Conservation (phyloP, 2,888 invertebrate species). For the Amblyteles armatorius region DNA sequence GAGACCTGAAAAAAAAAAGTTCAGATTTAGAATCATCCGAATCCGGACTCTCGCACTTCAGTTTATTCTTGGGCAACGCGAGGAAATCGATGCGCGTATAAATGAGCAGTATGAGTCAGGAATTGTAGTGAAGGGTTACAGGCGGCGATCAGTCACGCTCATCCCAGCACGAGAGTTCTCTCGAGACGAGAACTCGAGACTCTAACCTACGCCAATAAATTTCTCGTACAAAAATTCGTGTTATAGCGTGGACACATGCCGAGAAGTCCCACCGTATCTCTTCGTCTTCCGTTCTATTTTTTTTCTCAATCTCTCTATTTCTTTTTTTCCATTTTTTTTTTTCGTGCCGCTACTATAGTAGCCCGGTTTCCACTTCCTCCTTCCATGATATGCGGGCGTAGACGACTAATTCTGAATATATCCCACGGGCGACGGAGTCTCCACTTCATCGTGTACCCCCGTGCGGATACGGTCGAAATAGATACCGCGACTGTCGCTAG, state of each 20-base stretch:
- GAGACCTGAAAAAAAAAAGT: slow-evolving; percentile 86
- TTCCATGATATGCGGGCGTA: slow-evolving; percentile 48
- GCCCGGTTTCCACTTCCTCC: slow-evolving; percentile 35
- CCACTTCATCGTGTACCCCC: not conserved
- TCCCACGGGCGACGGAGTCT: slow-evolving; percentile 19
- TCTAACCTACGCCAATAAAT: slow-evolving; percentile 69
- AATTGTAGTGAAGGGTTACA: not conserved
- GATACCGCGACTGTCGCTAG: slow-evolving; percentile 38
- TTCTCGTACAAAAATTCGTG: slow-evolving; percentile 37
- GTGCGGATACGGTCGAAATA: slow-evolving; percentile 45
- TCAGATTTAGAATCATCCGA: not conserved
- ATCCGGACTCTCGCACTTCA: not conserved
- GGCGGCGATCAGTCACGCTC: slow-evolving; percentile 15
- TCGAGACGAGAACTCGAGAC: slow-evolving; percentile 26
- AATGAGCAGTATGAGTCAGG: not conserved
- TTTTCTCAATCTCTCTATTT: not conserved
- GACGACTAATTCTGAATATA: slow-evolving; percentile 57
- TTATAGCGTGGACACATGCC: slow-evolving; percentile 2
- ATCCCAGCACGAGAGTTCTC: not conserved
- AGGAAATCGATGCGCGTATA: not conserved
- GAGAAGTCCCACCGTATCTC: not conserved
- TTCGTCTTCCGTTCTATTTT: not conserved
- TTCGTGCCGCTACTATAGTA: not conserved
- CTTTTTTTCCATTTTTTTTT: slow-evolving; percentile 15
- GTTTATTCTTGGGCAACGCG: not conserved